Base-by-base conservation (phyloP, 1,140 invertebrate species). In the Drosophila mauritiana region DNA sequence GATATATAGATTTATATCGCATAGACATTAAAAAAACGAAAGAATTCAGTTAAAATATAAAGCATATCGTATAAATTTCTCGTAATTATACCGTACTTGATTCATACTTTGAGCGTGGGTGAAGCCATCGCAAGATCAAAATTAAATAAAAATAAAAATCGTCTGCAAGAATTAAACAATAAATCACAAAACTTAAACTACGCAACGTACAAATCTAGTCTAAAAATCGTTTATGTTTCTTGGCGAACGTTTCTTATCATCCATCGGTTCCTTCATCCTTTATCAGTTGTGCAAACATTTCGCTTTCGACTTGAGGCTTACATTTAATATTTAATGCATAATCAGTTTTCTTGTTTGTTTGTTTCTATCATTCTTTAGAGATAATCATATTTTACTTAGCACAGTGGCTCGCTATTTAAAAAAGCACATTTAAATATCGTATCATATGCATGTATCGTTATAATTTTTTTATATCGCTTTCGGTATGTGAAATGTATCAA, bases 101-200 rank as follows among this genome's bases (percentile, higher is more conserved):
- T 54, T 67, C 62, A 67, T 56, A 59, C 49, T 69, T 69, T 53
- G 64, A 73, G 68, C 53, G 63, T 68, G 61, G 61, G 31, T 49
- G 36, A 65, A 49, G 36, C 49, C 63, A 65, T 59, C 67, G 49
- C 51, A 68, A 59, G 43, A 65, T 59, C 62, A 65, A 65, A 73
- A 61, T 55, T 53, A 59, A 79, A 83, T 61, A 68, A 48, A 82
- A 56, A 76, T 75, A 73, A 64, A 76, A 76, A 59, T 78, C 34
- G 64, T 56, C 51, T 62, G 78, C 70, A 75, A 73, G 53, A 81
- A 86, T 90, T 90, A 90, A 90, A 90, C 69, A 86, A 90, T 90
- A 90, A 90, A 90, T 90, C 86, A 90, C 86, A 90, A 90, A 90
- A 90, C 79, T 86, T 90, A 90, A 74, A 54, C 79, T 89, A 88